These are phyloP conservation scores for Hemaris fuciformis DNA, from an alignment of 2,888 invertebrate species.

Conservation along the genomic window DNA sequence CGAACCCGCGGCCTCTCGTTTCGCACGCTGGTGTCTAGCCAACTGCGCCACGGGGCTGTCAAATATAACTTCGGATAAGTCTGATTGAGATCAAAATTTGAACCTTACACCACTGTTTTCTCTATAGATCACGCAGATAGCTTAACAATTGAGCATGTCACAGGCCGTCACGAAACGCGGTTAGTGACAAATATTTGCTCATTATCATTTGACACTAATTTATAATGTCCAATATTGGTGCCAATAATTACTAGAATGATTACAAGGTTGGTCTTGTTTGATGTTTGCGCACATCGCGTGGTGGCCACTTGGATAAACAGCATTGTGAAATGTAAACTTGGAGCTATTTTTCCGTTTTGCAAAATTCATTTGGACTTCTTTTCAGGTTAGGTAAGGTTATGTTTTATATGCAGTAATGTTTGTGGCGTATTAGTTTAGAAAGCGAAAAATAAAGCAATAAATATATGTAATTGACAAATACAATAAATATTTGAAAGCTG, in stretches of 20 bases:
- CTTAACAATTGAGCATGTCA: too few species aligned
- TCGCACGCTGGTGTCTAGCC: too few species aligned
- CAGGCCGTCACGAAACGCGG: too few species aligned
- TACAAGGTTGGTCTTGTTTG: constrained; percentile 40
- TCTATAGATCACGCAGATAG: too few species aligned
- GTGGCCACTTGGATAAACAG: constrained; percentile 14
- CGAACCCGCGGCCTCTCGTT: too few species aligned
- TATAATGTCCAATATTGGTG: constrained; percentile 31
- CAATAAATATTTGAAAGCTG: too few species aligned
- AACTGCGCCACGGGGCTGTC: too few species aligned
- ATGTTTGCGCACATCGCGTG: constrained; percentile 26
- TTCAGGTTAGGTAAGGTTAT: background rate
- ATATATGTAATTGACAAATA: too few species aligned
- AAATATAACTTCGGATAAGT: too few species aligned
- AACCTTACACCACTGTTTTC: too few species aligned
- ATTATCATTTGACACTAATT: constrained; percentile 20
- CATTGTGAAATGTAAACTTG: background rate
- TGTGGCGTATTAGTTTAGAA: background rate
- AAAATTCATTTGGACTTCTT: background rate
- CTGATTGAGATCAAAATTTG: too few species aligned
- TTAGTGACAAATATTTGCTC: constrained; percentile 8
- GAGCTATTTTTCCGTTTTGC: background rate
- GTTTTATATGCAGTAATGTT: background rate
- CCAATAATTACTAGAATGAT: constrained; percentile 35
- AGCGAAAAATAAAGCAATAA: too few species aligned